phyloP scores from a whole-genome alignment of 2,113 vertebrate species.

The Leptosomus discolor region DNA sequence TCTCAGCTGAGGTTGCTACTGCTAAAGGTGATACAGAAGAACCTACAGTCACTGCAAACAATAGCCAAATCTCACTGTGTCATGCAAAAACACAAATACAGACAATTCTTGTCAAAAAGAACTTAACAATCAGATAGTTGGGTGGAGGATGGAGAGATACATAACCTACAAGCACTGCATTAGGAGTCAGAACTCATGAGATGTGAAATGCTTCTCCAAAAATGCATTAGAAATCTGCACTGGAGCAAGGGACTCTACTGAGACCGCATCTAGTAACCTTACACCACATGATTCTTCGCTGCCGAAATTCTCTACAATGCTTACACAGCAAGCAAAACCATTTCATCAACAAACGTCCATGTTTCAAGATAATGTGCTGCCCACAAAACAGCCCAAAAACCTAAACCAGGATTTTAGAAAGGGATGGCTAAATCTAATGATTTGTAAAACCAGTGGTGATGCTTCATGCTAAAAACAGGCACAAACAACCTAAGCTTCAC shows the following conservation, averaged over 20 bases:
- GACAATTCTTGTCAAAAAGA: neutral
- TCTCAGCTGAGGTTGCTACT: neutral
- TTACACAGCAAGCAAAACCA: neutral
- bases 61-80: neutral
- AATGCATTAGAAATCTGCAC: neutral
- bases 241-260: neutral
- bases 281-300: neutral
- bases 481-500: constrained; percentile 33
- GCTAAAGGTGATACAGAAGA: neutral
- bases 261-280: neutral
- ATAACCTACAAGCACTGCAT: neutral
- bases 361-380: neutral
- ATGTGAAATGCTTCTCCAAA: neutral
- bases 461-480: constrained; percentile 38
- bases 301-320: accelerated
- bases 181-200: neutral
- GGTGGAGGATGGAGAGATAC: neutral
- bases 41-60: neutral
- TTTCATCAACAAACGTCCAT: neutral
- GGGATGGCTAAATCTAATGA: neutral
- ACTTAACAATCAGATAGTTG: neutral
- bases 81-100: neutral
- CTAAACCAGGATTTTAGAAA: neutral
- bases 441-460: constrained; percentile 6
- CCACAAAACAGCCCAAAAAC: neutral